Percentiles rank a stretch among this genome's conserved stretches.
phyloP scores from a whole-genome alignment of 2,888 invertebrate species.

The Ischnus inquisitorius region DNA sequence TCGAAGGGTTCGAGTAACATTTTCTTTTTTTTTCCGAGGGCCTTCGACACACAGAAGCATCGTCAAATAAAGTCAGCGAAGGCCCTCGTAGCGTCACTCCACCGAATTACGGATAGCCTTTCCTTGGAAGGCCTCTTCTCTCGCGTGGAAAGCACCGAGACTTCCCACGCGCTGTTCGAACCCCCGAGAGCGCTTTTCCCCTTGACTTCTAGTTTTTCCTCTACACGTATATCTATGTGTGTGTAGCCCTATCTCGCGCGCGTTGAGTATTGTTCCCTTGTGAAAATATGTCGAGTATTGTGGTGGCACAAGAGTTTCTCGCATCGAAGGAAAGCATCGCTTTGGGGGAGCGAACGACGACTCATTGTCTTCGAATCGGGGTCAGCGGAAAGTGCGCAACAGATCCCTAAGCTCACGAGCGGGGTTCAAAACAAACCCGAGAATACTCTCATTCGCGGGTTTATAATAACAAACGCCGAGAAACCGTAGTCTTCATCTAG shows the following conservation, averaged over 20 bases:
- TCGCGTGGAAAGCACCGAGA: background rate
- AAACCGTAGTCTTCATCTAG: background rate
- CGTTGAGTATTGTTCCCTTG: constrained; percentile 60
- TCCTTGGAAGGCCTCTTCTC: background rate
- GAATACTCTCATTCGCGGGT: background rate
- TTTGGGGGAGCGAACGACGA: constrained; percentile 38
- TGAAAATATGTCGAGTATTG: constrained; percentile 72
- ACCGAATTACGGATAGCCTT: constrained; percentile 30
- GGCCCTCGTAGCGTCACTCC: constrained; percentile 37
- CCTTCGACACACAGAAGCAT: constrained; percentile 10
- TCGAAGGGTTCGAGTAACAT: constrained; percentile 4
- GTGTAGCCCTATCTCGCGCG: constrained; percentile 4
- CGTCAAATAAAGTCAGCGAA: constrained; percentile 44
- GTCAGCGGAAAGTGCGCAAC: constrained; percentile 61
- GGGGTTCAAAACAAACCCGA: constrained; percentile 27
- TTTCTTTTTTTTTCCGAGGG: background rate
- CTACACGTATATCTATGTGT: background rate
- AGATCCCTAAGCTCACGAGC: background rate
- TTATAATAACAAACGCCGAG: constrained; percentile 28
- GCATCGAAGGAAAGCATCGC: constrained; percentile 72
- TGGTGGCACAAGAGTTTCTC: constrained; percentile 63
- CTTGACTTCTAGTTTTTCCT: constrained; percentile 39
- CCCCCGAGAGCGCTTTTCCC: constrained; percentile 51
- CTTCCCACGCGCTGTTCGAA: constrained; percentile 17
- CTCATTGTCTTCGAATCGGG: constrained; percentile 75